phyloP scores from a whole-genome alignment of 2,797 vertebrate species.

The Loris lydekkerianus region DNA sequence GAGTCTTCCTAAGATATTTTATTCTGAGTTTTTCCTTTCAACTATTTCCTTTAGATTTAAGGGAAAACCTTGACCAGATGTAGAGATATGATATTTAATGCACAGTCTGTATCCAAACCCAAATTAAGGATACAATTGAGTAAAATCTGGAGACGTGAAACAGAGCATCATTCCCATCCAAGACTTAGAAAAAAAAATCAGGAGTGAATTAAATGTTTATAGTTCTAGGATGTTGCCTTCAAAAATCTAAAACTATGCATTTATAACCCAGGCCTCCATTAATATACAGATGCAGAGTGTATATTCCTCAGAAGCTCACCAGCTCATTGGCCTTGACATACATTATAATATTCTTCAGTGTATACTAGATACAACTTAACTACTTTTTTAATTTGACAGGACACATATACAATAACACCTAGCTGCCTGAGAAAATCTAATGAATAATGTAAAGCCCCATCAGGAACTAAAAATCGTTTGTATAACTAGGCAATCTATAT shows the following conservation, averaged over 20 bases:
- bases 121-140: constrained; percentile 65
- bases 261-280: not conserved
- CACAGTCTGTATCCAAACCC: constrained; percentile 68
- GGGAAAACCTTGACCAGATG: constrained; percentile 78
- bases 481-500: not conserved
- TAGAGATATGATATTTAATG: constrained; percentile 71
- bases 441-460: constrained; percentile 3
- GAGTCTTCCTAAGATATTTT: constrained; percentile 82
- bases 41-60: constrained; percentile 80
- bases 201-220: constrained; percentile 62
- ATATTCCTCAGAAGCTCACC: not conserved
- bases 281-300: not conserved
- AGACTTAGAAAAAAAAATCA: constrained; percentile 19
- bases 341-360: not conserved
- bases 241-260: constrained; percentile 22
- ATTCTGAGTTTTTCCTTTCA: constrained; percentile 78
- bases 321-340: not conserved
- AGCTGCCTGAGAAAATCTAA: constrained; percentile 23
- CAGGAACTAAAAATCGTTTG: constrained; percentile 36
- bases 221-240: constrained; percentile 46
- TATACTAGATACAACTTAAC: not conserved
- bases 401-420: not conserved
- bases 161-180: constrained; percentile 63
- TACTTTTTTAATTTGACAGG: constrained; percentile 4
- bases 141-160: constrained; percentile 73